Evolutionary conservation across 2,797 vertebrate species (phyloP).

Genomic region (Notolabrus celidotus): DNA sequence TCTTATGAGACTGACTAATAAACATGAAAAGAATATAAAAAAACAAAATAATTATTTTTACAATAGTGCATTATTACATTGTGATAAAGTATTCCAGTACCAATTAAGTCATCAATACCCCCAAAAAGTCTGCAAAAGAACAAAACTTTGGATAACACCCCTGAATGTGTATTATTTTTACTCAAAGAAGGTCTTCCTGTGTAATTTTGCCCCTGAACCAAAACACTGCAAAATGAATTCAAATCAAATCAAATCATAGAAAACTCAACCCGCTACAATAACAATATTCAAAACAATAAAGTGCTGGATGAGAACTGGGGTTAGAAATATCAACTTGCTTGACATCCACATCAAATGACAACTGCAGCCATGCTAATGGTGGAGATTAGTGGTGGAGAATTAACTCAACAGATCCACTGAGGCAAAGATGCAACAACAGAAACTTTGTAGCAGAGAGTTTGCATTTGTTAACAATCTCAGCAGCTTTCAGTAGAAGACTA

Average conservation of each 20-base stretch:
- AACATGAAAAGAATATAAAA: constrained; percentile 44
- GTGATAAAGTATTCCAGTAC: constrained; percentile 80
- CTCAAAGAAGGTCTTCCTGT: constrained; percentile 92
- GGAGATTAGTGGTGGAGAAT: constrained; percentile 78
- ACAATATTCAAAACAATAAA: constrained; percentile 88
- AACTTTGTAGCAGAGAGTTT: constrained; percentile 83
- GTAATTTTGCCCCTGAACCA: constrained; percentile 93
- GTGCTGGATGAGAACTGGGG: constrained; percentile 90
- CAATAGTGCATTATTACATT: constrained; percentile 68
- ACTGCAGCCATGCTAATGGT: constrained; percentile 85
- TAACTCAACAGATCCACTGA: constrained; percentile 77
- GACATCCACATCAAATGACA: constrained; percentile 95
- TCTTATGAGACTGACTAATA: constrained; percentile 64
- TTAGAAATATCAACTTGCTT: constrained; percentile 99
- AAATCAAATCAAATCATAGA: constrained; percentile 81
- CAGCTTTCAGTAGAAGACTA: constrained; percentile 68
- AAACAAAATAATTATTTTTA: constrained; percentile 78
- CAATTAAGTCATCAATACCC: constrained; percentile 82
- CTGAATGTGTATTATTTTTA: constrained; percentile 25
- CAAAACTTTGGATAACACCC: constrained; percentile 41
- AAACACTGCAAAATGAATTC: constrained; percentile 83
- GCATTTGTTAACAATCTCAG: constrained; percentile 88
- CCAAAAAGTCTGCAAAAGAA: constrained; percentile 65
- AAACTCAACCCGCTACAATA: constrained; percentile 67
- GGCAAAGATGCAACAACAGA: constrained; percentile 79